Base-by-base conservation (phyloP, 2,113 vertebrate species). In the Sialia sialis region DNA sequence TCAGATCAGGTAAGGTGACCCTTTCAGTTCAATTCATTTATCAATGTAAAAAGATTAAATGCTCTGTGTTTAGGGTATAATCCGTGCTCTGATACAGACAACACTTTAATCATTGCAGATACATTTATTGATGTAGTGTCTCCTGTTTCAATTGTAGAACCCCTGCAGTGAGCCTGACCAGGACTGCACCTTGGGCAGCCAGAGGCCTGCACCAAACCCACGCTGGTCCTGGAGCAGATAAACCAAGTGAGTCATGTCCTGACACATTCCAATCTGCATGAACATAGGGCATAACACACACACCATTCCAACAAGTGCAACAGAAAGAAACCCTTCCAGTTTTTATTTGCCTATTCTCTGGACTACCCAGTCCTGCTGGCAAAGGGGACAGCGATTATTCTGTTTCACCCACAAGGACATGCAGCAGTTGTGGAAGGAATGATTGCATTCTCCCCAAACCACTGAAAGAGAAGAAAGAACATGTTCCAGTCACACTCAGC, bases 361-460 rank as follows among this genome's bases (percentile, higher is more conserved):
- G 77, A 99, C 99, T 84, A 99, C 99, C 99, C 99, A 99, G 98
- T 99, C 99, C 97, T 99, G 99, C 96, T 99, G 99, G 98, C 99
- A 99, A 59, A 99, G 98, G 10, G 99, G 99, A 77, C 99, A 99
- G 87, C 99, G 99, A 72, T 99, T 99, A 98, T 99, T 99, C 98
- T 99, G 99, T 96, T 99, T 99, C 97, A 99, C 99, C 99, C 99
- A 99, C 69, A 99, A 98, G 69, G 99, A 99, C 99, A 99, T 99
- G 98, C 99, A 99, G 98, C 99, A 99, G 77, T 99, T 99, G 94
- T 99, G 99, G 97, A 99, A 99, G 94, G 99, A 99, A 97, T 99
- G 99, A 96, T 99, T 99, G 97, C 99, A 99, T 85, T 99, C 99
- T 96, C 99, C 99, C 99, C 99, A 99, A 46, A 99, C 99, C 94